Percentiles rank a stretch among this genome's conserved stretches.
These are phyloP conservation scores for Emys orbicularis DNA, from an alignment of 2,797 vertebrate genomes.

Conservation along the genomic window DNA sequence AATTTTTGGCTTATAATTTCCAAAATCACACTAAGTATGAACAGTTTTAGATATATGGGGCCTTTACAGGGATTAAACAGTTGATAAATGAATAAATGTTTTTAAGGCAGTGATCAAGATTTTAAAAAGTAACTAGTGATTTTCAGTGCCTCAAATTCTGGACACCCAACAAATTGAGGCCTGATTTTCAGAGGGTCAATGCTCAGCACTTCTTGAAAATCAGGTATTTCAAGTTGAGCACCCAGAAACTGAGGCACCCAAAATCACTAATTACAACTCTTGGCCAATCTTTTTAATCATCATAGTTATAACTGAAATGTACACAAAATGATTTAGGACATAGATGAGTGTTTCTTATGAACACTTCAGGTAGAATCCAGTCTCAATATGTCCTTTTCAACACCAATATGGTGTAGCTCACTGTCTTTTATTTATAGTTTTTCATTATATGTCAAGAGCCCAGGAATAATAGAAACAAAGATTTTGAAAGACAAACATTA, in stretches of 20 bases:
- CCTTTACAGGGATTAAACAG: background rate
- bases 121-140: background rate
- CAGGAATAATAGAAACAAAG: background rate
- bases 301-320: background rate
- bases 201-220: background rate
- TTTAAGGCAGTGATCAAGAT: background rate
- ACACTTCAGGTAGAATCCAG: background rate
- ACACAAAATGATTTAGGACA: background rate
- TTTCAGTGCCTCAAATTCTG: background rate
- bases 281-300: background rate
- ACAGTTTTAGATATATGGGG: background rate
- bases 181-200: background rate
- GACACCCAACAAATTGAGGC: background rate
- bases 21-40: rapidly evolving
- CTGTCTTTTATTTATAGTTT: background rate
- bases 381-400: background rate
- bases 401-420: background rate
- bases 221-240: background rate
- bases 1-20: background rate
- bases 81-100: background rate
- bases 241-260: background rate
- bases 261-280: background rate
- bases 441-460: background rate
- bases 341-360: background rate
- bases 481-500: background rate